These are phyloP conservation scores for Propithecus perrieri DNA, from an alignment of 2,797 vertebrate genomes.

Conservation along the genomic window DNA sequence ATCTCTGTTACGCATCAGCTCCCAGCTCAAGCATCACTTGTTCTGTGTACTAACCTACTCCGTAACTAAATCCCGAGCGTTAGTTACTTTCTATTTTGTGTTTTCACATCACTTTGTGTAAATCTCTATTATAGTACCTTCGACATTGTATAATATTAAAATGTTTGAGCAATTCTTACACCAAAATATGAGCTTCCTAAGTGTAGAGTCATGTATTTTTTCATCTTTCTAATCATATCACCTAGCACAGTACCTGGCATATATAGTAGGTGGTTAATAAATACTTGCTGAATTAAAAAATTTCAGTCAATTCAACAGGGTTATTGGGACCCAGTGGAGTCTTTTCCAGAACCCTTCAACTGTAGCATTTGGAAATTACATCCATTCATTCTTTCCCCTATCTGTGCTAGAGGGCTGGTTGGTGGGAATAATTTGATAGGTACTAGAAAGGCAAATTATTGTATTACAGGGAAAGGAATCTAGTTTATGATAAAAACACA, in stretches of 20 bases:
- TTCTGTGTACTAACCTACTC: neutral
- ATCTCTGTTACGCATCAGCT: neutral
- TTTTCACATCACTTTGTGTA: neutral
- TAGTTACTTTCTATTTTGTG: neutral
- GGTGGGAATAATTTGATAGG: neutral
- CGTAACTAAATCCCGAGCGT: neutral
- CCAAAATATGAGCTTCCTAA: neutral
- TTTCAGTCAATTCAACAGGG: neutral
- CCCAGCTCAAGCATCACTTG: neutral
- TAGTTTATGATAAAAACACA: neutral
- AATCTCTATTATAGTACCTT: neutral
- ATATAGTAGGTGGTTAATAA: neutral
- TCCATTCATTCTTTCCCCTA: neutral
- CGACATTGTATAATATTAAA: neutral
- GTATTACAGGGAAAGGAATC: neutral
- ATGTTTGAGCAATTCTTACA: neutral
- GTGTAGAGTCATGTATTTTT: neutral
- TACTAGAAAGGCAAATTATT: neutral
- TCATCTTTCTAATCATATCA: neutral
- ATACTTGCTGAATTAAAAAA: neutral
- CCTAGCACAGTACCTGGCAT: neutral
- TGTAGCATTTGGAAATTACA: neutral
- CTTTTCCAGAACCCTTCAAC: neutral
- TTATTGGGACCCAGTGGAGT: neutral
- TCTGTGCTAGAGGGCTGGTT: neutral